phyloP scores from a whole-genome alignment of 2,113 vertebrate species.

The Lynx canadensis region DNA sequence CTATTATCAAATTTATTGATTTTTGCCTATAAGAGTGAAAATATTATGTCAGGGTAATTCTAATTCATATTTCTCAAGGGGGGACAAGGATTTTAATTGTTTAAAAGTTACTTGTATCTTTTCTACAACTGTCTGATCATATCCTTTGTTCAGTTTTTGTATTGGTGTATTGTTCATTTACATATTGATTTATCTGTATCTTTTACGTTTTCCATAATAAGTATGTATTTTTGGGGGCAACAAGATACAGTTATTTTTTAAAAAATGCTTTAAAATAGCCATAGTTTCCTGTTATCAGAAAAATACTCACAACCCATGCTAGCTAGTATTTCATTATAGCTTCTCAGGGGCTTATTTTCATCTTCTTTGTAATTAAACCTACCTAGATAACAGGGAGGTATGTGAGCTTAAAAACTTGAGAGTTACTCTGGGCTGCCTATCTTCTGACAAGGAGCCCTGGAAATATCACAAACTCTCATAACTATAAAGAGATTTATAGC shows the following conservation, averaged over 20 bases:
- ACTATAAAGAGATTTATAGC: background rate
- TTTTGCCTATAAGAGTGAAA: constrained; percentile 26
- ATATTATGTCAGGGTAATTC: constrained; percentile 31
- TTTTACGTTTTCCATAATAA: constrained; percentile 47
- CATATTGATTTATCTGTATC: background rate
- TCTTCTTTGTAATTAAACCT: constrained; percentile 3
- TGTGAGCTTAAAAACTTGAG: background rate
- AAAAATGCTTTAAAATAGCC: constrained; percentile 14
- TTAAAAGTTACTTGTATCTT: constrained; percentile 9
- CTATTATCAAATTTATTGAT: background rate
- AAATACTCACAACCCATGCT: background rate
- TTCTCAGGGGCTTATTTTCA: background rate
- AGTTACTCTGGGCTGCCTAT: background rate
- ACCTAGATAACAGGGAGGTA: background rate
- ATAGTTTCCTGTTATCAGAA: background rate
- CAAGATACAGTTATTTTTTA: constrained; percentile 22
- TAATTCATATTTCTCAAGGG: constrained; percentile 43
- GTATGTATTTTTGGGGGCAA: background rate
- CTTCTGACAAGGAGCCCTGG: background rate
- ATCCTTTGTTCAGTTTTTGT: constrained; percentile 41
- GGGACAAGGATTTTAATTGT: background rate
- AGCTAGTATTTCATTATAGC: background rate
- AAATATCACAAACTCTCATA: constrained; percentile 36
- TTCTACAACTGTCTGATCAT: constrained; percentile 38
- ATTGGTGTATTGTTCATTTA: constrained; percentile 20